Base-by-base conservation (phyloP, 64 coral and sea anemone genomes). In the Trachythela sp. region DNA sequence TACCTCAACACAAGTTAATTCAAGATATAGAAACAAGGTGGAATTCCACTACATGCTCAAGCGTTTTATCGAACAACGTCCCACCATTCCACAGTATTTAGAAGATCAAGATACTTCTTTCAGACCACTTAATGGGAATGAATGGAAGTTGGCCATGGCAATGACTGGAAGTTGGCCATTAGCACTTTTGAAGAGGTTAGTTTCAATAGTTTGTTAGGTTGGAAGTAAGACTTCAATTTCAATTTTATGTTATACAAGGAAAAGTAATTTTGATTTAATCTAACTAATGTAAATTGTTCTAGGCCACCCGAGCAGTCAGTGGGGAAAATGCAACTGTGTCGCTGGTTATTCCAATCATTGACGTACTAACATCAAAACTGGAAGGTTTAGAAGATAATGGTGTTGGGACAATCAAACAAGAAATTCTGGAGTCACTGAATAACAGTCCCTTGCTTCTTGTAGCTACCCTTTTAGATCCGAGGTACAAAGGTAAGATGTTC, bases 1-100 rank as follows among this genome's bases (percentile, higher is more conserved):
- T 70, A 22, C 64, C 64, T 70, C 64, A 70, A 70, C 64, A 70
- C 64, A 70, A 70, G 30, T n/a, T 70, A n/a, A 70, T 70, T n/a
- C 64, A 70, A 70, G 64, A 70, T n/a, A 22, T 70, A 8, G 64
- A 70, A 70, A 70, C 24, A n/a, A 70, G 64, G 30, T 70, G 64
- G 64, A 70, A 70, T 70, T 70, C 64, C 20, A 70, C 64, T 70
- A 70, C 24, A 70, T 70, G 64, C 24, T 70, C 9, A 70, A 70
- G 64, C 64, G 24, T 32, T 13, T 70, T 22, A 70, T 70, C 24
- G 64, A 70, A 32, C 64, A 70, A 22, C 64, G 64, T 70, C 9
- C 64, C 8, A 22, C 64, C 8, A 70, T 70, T 22, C 24, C 64
- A 8, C 64, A n/a, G 64, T 70, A 70, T 22, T 32, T 70, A n/a